Evolutionary conservation across 2,888 invertebrate species (phyloP).

Genomic region (Lysandra bellargus): DNA sequence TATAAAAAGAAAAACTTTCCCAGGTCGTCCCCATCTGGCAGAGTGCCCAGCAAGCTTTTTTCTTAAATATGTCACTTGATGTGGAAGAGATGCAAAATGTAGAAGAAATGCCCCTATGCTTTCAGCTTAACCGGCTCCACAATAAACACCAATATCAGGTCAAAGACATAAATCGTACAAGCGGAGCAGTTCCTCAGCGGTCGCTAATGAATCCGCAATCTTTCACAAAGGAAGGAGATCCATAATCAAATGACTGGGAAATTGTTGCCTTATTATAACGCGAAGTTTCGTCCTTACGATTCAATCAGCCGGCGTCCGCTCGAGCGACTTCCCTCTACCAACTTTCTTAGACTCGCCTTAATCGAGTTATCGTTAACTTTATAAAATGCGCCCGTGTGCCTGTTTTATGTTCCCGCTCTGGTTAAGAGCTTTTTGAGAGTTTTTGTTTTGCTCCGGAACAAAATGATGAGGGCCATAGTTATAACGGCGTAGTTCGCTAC

Average conservation of each 20-base stretch:
- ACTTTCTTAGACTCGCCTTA: slow-evolving; percentile 67
- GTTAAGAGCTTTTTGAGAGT: slow-evolving; percentile 45
- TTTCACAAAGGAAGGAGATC: slow-evolving; percentile 20
- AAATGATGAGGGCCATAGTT: slow-evolving; percentile 32
- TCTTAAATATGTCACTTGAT: too few relatives aligned
- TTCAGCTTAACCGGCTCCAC: too few relatives aligned
- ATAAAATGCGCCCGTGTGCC: slow-evolving; percentile 69
- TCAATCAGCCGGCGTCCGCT: slow-evolving; percentile 57
- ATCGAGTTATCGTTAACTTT: slow-evolving; percentile 72
- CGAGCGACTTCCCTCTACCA: slow-evolving; percentile 54
- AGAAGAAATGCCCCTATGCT: too few relatives aligned
- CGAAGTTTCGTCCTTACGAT: slow-evolving; percentile 49
- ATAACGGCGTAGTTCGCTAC: slow-evolving; percentile 28
- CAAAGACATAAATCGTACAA: background rate
- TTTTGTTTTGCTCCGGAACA: slow-evolving; percentile 33
- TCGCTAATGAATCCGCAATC: slow-evolving; percentile 29
- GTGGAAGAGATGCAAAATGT: too few relatives aligned
- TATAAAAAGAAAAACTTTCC: too few relatives aligned
- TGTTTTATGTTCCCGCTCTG: slow-evolving; percentile 68
- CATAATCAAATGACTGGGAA: slow-evolving; percentile 34
- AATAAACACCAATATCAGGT: background rate
- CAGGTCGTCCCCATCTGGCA: too few relatives aligned
- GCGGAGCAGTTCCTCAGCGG: background rate
- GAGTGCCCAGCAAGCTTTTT: too few relatives aligned
- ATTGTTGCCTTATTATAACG: slow-evolving; percentile 34